Percentiles rank a stretch among this genome's conserved stretches.
phyloP scores from a whole-genome alignment of 1,140 invertebrate species.

The Apis florea region DNA sequence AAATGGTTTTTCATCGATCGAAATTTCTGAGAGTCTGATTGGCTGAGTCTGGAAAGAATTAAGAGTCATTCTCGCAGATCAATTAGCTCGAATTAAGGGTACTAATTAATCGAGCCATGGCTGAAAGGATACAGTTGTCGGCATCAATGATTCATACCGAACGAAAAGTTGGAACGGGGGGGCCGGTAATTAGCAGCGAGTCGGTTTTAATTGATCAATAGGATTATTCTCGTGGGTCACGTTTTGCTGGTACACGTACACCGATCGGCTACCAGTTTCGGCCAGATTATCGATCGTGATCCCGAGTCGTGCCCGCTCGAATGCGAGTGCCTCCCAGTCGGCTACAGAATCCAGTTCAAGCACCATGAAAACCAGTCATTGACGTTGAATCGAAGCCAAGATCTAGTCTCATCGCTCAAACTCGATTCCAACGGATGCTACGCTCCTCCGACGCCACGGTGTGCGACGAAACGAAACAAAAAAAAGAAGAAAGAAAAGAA shows the following conservation, averaged over 20 bases:
- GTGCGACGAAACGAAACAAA: neutral
- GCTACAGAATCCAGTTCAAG: conserved; percentile 60
- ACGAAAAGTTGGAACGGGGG: neutral
- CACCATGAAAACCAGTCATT: conserved; percentile 65
- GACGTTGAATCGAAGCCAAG: conserved; percentile 64
- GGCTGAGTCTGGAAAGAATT: neutral
- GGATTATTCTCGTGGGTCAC: neutral
- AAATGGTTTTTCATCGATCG: neutral
- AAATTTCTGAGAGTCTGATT: neutral
- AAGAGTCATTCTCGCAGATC: conserved; percentile 4
- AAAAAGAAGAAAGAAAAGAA: neutral
- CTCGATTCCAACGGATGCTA: conserved; percentile 52
- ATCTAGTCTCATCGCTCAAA: conserved; percentile 66
- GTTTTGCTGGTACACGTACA: too few species aligned
- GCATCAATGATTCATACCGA: conserved; percentile 21
- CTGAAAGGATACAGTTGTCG: neutral
- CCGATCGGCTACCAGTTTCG: neutral
- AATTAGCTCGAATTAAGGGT: conserved; percentile 32
- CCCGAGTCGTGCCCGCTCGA: too few species aligned
- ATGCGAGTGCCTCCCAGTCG: conserved; percentile 8
- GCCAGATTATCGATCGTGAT: conserved; percentile 14
- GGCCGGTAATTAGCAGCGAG: neutral
- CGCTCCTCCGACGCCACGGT: conserved; percentile 8
- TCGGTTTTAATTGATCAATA: conserved; percentile 25
- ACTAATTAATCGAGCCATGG: conserved; percentile 19